Evolutionary conservation across 1,140 invertebrate species (phyloP).

Genomic region (Diploscapter pachys): DNA sequence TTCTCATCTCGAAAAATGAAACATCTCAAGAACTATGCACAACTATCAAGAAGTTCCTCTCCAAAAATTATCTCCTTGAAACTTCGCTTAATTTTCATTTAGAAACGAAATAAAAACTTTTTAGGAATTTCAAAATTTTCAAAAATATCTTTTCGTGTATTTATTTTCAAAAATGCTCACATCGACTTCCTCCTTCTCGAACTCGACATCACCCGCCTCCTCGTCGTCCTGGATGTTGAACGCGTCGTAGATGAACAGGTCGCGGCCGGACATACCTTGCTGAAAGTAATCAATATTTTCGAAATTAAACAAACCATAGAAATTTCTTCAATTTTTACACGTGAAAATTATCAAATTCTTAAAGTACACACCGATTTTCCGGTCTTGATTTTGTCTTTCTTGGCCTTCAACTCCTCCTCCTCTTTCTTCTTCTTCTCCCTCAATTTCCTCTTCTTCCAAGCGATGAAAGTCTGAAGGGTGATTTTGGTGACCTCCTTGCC

Average conservation of each 20-base stretch:
- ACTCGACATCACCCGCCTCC: constrained; percentile 49
- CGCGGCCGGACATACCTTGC: constrained; percentile 80
- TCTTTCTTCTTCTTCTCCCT: constrained; percentile 74
- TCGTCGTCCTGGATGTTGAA: constrained; percentile 76
- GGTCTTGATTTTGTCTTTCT: constrained; percentile 84
- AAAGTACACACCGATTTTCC: constrained; percentile 63
- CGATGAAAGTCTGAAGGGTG: constrained; percentile 88
- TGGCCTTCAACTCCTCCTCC: constrained; percentile 77
- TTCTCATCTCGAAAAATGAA: constrained; percentile 2
- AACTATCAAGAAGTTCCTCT: no score
- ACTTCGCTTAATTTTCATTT: neutral
- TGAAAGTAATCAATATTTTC: constrained; percentile 21
- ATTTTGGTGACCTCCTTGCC: constrained; percentile 77
- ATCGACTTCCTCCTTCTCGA: constrained; percentile 47
- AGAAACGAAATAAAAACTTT: neutral
- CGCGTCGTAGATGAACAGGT: constrained; percentile 99
- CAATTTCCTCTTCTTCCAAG: constrained; percentile 97
- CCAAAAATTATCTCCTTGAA: no score
- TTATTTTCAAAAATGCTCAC: constrained; percentile 14
- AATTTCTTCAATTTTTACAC: no score
- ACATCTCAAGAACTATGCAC: no score
- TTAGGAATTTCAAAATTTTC: no score
- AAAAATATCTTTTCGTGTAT: neutral
- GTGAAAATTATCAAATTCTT: neutral
- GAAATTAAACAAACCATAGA: constrained; percentile 6